Conservation (phyloP, 2,888 invertebrate species). For the Drymonia ruficornis region DNA sequence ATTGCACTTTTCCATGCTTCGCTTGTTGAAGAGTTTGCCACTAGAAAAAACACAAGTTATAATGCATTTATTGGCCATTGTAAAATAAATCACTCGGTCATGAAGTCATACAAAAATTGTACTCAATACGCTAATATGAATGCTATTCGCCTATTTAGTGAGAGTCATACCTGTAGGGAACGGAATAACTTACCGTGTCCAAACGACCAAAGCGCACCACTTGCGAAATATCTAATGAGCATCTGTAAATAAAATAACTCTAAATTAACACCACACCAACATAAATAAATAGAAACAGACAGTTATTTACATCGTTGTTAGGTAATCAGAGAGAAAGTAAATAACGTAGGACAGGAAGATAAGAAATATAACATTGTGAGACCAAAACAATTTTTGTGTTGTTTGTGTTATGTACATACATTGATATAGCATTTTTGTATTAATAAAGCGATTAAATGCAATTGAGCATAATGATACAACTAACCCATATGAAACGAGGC, state of each 20-base stretch:
- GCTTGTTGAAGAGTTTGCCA: constrained; percentile 98
- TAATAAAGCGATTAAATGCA: neutral
- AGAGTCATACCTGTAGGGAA: too few relatives aligned
- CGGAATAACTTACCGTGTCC: constrained; percentile 63
- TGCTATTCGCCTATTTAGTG: too few relatives aligned
- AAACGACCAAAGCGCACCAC: constrained; percentile 74
- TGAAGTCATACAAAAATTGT: constrained; percentile 5
- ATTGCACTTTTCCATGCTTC: constrained; percentile 96
- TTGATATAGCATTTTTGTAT: neutral
- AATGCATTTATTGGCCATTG: neutral
- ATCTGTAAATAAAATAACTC: constrained; percentile 53
- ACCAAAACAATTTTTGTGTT: neutral
- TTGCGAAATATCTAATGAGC: constrained; percentile 77
- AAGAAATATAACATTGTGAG: neutral
- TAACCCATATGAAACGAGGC: neutral
- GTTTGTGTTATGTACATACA: neutral
- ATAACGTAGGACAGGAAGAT: constrained; percentile 1
- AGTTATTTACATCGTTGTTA: neutral
- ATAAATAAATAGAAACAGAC: neutral
- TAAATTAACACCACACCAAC: neutral
- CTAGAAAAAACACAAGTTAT: constrained; percentile 73
- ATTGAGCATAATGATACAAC: neutral
- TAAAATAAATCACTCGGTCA: too few relatives aligned
- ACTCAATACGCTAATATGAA: too few relatives aligned
- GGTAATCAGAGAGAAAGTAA: neutral